Evolutionary conservation across 2,888 invertebrate species (phyloP), one percentile per base, ranked within the genome.

Genomic region (Melitaea athalia): DNA sequence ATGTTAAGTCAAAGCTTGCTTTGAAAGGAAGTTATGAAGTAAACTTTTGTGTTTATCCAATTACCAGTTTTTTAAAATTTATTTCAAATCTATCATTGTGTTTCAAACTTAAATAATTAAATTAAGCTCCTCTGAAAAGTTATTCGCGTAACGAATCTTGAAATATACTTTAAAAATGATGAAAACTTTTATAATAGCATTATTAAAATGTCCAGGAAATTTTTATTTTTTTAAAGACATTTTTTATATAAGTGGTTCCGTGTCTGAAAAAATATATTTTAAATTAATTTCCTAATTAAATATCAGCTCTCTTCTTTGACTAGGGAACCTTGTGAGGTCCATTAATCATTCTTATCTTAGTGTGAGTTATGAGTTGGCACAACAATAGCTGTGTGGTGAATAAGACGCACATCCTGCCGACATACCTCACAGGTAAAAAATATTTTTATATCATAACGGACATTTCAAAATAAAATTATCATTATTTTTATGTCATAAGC

Each of bases 141-240:
- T 38, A 7, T 38, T 38, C 38, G 6, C 5, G 38, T 11, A 47
- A 50, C 10, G 10, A 50, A 50, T 10, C 7, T 3, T 17, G 3
- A 15, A 50, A 50, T 8, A 17, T 17, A 50, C 17, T 50, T 10
- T 11, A 50, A 11, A 50, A 38, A 38, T 38, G 38, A 3, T 38
- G 17, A 15, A 17, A 24, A 24, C 24, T 50, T 17, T 8, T 50
- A 50, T 17, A 50, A 17, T 15, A 17, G 10, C 50, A 50, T 50
- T 17, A 50, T 50, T 8, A 50, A 50, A 50, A 50, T 50, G 17
- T 59, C 52, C 52, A 59, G 11, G 45, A 52, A 63, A n/a, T n/a
- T n/a, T n/a, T n/a, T n/a, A n/a, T n/a, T 38, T 38, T 38, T 38
- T 38, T 38, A 38, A n/a, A n/a, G n/a, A n/a, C n/a, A n/a, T 38